Conservation (phyloP, 64 coral and sea anemone genomes). For the Hydrozoanthus tunicans region DNA sequence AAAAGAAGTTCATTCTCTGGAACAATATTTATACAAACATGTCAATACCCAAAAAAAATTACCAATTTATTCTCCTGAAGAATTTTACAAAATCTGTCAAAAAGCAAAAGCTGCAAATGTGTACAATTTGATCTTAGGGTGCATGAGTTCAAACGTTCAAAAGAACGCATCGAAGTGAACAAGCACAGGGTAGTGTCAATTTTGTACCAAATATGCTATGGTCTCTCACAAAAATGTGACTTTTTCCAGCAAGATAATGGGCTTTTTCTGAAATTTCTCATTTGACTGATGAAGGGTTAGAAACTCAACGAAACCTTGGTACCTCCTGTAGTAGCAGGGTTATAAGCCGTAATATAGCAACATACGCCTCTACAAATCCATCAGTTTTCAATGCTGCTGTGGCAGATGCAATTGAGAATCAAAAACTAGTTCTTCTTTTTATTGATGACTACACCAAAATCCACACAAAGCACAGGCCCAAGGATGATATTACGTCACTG, state of each 20-base stretch:
- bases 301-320: slow-evolving; percentile 58
- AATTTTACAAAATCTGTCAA: slow-evolving; percentile 56
- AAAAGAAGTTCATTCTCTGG: neutral
- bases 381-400: slow-evolving; percentile 27
- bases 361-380: neutral
- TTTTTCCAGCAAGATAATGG: slow-evolving; percentile 56
- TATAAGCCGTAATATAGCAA: neutral
- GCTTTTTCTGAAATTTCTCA: slow-evolving; percentile 1
- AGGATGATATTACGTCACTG: no score
- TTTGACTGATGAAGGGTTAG: slow-evolving; percentile 71
- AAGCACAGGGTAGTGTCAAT: slow-evolving; percentile 52
- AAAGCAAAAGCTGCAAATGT: slow-evolving; percentile 11
- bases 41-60: neutral
- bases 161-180: slow-evolving; percentile 25
- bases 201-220: slow-evolving; percentile 57
- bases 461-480: no score
- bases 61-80: slow-evolving; percentile 47
- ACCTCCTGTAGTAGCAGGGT: slow-evolving; percentile 23
- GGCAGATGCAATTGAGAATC: neutral
- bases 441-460: neutral
- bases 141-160: slow-evolving; percentile 53
- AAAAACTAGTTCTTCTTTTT: slow-evolving; percentile 44
- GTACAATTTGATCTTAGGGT: slow-evolving; percentile 39
- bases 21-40: neutral
- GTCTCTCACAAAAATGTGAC: slow-evolving; percentile 52